Conservation (phyloP, 2,888 invertebrate species). For the Epiperipatus broadwayi region DNA sequence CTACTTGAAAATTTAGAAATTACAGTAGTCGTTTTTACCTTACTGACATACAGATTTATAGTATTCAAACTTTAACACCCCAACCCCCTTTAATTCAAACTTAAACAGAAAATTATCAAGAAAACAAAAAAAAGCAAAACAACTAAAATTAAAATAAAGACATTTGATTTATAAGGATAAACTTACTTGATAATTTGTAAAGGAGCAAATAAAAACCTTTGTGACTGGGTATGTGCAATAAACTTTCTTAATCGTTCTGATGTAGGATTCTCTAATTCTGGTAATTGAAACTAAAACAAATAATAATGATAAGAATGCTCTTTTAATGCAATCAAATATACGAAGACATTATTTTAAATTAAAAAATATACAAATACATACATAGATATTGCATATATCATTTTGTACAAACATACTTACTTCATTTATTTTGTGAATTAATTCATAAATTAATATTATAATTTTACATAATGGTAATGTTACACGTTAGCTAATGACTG, state of each 20-base stretch:
- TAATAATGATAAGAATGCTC: background rate
- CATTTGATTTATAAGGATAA: slow-evolving; percentile 10
- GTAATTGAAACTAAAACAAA: slow-evolving; percentile 43
- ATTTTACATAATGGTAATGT: too few species aligned
- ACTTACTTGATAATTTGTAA: slow-evolving; percentile 58
- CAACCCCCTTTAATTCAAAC: too few species aligned
- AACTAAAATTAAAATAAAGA: slow-evolving; percentile 10
- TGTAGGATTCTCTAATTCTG: slow-evolving; percentile 51
- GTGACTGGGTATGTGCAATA: slow-evolving; percentile 59
- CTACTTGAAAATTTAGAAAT: too few species aligned
- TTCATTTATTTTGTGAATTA: too few species aligned
- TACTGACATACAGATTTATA: too few species aligned
- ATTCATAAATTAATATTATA: too few species aligned
- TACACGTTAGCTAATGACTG: too few species aligned
- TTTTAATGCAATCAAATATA: background rate
- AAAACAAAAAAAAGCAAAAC: slow-evolving; percentile 1
- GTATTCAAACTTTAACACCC: too few species aligned
- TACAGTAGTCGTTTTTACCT: too few species aligned
- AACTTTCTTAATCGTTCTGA: slow-evolving; percentile 58
- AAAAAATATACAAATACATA: too few species aligned
- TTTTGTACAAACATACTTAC: too few species aligned
- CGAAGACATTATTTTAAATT: slow-evolving; percentile 4
- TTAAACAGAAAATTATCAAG: background rate
- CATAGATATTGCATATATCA: too few species aligned
- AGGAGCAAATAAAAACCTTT: slow-evolving; percentile 56